Percentiles rank a stretch among this genome's conserved stretches.
phyloP scores from a whole-genome alignment of 37 sponge, comb jelly and placozoan species.

The Halichondria panicea region DNA sequence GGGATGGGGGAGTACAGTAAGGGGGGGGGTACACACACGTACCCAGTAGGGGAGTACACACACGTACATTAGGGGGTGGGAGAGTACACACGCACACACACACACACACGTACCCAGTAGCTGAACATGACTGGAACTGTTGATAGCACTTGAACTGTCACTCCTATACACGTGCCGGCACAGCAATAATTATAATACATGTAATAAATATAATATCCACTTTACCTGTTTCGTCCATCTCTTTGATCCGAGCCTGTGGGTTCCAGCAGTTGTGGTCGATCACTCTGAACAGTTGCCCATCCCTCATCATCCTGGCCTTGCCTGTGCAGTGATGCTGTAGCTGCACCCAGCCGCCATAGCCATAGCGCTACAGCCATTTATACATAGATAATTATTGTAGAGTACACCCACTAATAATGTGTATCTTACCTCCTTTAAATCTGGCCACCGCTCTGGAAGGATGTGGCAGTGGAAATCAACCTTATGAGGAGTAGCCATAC shows the following conservation, averaged over 20 bases:
- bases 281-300: conserved; percentile 86
- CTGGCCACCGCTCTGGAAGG: conserved; percentile 88
- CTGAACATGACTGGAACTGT: conserved; percentile 97
- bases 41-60: conserved; percentile 94
- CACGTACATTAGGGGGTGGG: neutral
- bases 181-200: neutral
- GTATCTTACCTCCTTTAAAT: conserved; percentile 79
- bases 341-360: conserved; percentile 95
- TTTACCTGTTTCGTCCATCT: conserved; percentile 88
- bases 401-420: neutral
- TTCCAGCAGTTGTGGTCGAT: conserved; percentile 90
- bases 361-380: conserved; percentile 58
- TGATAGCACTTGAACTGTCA: conserved; percentile 83
- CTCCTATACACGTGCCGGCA: conserved; percentile 44
- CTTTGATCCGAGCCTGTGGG: conserved; percentile 66
- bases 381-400: neutral
- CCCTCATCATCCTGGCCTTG: conserved; percentile 87
- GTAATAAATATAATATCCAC: neutral
- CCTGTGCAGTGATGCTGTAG: conserved; percentile 90
- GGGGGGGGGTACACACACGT: no score
- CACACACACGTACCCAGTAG: conserved; percentile 77
- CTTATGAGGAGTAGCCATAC: conserved; percentile 43
- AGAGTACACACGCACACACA: no score
- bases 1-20: neutral
- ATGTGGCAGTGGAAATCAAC: conserved; percentile 90